Conservation (phyloP, 2,888 invertebrate genomes). For the Parnassius glacialis region DNA sequence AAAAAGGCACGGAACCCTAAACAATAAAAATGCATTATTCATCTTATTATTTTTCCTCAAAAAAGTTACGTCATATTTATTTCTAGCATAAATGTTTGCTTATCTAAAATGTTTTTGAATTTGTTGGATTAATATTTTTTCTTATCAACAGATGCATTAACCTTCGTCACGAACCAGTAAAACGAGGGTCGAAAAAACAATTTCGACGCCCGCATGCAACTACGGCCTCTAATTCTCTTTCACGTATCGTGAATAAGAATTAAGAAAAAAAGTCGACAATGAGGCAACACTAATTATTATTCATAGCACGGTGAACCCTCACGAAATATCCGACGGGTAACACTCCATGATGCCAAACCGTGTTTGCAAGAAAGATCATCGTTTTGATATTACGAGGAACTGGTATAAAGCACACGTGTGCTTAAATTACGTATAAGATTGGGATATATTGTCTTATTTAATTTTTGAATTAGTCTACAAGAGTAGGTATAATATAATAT, state of each 20-base stretch:
- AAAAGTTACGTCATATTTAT: too few species aligned
- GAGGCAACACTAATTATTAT: conserved; percentile 25
- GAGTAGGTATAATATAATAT: too few species aligned
- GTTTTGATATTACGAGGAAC: conserved; percentile 3
- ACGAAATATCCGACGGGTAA: conserved; percentile 19
- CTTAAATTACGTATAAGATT: too few species aligned
- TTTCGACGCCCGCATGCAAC: conserved; percentile 22
- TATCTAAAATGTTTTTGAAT: too few species aligned
- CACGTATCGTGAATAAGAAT: conserved; percentile 27
- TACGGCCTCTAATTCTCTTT: conserved; percentile 23
- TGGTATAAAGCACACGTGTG: background rate
- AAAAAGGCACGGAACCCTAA: too few species aligned
- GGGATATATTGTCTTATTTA: too few species aligned
- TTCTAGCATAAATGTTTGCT: too few species aligned
- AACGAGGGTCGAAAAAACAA: conserved; percentile 20
- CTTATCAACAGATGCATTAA: background rate
- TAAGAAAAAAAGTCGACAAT: conserved; percentile 25
- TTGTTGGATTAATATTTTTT: too few species aligned
- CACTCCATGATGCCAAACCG: conserved; percentile 17
- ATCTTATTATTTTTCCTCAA: too few species aligned
- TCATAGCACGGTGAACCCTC: conserved; percentile 20
- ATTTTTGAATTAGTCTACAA: too few species aligned
- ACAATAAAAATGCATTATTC: too few species aligned
- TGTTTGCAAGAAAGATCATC: conserved; percentile 18
- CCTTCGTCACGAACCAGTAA: conserved; percentile 4